Evolutionary conservation across 2,888 invertebrate species (phyloP), one percentile per base, ranked within the genome.

Genomic region (Lycophotia porphyrea): DNA sequence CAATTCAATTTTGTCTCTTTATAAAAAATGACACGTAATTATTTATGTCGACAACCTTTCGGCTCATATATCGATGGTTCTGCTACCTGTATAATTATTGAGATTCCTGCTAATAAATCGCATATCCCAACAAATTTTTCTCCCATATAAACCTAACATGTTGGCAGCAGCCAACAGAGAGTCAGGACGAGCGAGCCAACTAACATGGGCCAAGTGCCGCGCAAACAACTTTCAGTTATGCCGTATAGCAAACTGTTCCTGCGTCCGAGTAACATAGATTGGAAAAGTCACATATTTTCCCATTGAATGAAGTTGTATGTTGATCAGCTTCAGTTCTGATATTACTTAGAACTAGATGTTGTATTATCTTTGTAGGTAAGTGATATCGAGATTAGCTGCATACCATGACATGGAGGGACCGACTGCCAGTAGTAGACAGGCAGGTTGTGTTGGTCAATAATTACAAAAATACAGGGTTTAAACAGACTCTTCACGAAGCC

Each of bases 201-300:
- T 52, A 81, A 74, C 42, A 42, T 34, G 49, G 9, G 74, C 71
- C 72, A 85, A 82, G 78, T 74, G 74, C 74, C 75, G 71, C 81
- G 58, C 85, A 85, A 89, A 88, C 84, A 87, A 84, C 82, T 78
- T 74, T 80, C 67, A 74, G 80, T 66, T 73, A 75, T 74, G 65
- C 60, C 66, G 83, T 24, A 80, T 81, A 73, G 49, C 61, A 68
- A 80, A 82, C 65, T 71, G 63, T 64, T 67, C n/a, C 42, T 69
- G 42, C 27, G n/a, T 42, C 36, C 47, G 52, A 58, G 34, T 58
- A 67, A 67, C 61, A 80, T 58, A 71, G 73, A 84, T 84, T 80
- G 63, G 67, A 61, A 84, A 78, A 77, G 39, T 80, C 49, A 18
- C 36, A 67, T 58, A 63, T 74, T 70, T 80, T 80, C 76, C 42